phyloP scores from a whole-genome alignment of 2,888 invertebrate species.

The Oscheius sp. region DNA sequence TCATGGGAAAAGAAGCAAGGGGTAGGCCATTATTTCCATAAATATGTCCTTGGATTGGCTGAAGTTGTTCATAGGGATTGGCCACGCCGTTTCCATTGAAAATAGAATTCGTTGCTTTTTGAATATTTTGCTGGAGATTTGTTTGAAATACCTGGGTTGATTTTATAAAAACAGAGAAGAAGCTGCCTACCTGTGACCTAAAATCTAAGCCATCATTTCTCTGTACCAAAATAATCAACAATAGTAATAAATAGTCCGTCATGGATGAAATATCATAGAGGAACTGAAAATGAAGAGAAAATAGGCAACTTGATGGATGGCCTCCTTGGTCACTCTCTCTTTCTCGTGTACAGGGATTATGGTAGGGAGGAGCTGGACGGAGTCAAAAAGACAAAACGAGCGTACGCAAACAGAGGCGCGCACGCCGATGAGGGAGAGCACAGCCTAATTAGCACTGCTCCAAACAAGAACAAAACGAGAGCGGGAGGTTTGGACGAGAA shows the following conservation, averaged over 20 bases:
- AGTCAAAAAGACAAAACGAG: conserved; percentile 36
- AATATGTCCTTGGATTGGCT: conserved; percentile 15
- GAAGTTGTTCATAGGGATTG: conserved; percentile 28
- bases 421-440: conserved; percentile 8
- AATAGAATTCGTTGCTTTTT: conserved; percentile 6
- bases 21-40: conserved; percentile 12
- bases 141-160: conserved; percentile 18
- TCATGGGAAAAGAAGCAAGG: conserved; percentile 28
- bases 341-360: conserved; percentile 31
- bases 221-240: conserved; percentile 1
- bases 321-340: too few relatives aligned
- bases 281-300: conserved; percentile 1
- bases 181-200: conserved; percentile 2
- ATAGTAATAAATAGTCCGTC: conserved; percentile 1
- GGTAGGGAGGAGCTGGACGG: conserved; percentile 20
- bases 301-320: background rate
- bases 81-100: background rate
- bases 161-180: background rate
- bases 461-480: conserved; percentile 10
- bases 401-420: conserved; percentile 33
- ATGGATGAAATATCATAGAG: conserved; percentile 15
- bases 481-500: background rate
- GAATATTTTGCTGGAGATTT: conserved; percentile 21
- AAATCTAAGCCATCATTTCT: conserved; percentile 7
- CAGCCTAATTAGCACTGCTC: conserved; percentile 28